Base-by-base conservation (phyloP, 53 echinoderm and acorn worm species). In the Arbacia lixula region DNA sequence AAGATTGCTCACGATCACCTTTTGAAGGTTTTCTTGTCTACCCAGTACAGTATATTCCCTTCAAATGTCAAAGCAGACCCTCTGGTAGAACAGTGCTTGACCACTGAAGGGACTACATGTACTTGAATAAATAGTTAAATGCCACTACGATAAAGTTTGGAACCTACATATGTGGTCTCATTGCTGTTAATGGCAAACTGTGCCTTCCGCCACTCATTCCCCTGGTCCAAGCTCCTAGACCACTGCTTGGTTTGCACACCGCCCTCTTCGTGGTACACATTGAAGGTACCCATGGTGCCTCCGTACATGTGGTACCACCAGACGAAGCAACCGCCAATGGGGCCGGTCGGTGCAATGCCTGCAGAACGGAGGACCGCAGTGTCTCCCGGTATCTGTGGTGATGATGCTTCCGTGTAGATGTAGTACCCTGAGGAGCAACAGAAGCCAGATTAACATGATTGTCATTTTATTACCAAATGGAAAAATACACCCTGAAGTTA, bases 221-320 rank as follows among this genome's bases (percentile, higher is more conserved):
- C 91, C 72, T 95, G 95, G 68, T 91, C 52, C 9, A 93, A 91
- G 0, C 76, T 66, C 77, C 82, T 89, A 4, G 66, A 66, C 83
- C 89, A 93, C 1, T 63, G 64, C 68, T 56, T 22, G 20, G 56
- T 66, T 24, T 71, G 10, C 14, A 61, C 60, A 55, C 87, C 87
- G 39, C 41, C 43, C 14, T 32, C 43, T 26, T 74, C 63, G 22
- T 61, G 61, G 60, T 87, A 87, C 36, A 91, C 84, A 52, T 87
- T 74, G 29, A 91, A 87, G 74, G 84, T 84, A 42, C 91, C 91
- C 91, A 91, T 91, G 24, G 87, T 91, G 29, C 83, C 64, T 1
- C 96, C 96, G 34, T 66, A 93, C 91, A 96, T 89, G 56, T 96
- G 96, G 65, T 96, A 96, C 96, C 96, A 96, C 86, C 93, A 93